Conservation (phyloP, 2,113 vertebrate species). For the Nothocercus nigrocapillus region DNA sequence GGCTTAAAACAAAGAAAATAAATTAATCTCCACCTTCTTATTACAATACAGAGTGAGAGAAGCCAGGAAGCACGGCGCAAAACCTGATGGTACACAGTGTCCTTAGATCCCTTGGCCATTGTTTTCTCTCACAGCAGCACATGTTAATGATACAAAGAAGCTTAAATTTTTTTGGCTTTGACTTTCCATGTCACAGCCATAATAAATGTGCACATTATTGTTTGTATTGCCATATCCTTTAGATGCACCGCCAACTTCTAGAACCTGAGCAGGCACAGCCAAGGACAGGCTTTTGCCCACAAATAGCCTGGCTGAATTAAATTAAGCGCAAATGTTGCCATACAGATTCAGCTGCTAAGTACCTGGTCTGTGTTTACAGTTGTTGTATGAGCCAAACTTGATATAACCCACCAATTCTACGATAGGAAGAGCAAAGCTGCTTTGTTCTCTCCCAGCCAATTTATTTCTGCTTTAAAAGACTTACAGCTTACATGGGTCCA, state of each 20-base stretch:
- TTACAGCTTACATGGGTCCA: background rate
- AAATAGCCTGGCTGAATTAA: background rate
- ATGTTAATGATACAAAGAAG: slow-evolving; percentile 57
- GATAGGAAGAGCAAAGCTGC: background rate
- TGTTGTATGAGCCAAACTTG: background rate
- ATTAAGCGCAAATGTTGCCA: background rate
- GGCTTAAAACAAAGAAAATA: slow-evolving; percentile 56
- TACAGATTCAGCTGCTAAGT: background rate
- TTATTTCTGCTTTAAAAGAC: background rate
- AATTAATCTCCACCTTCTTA: slow-evolving; percentile 32
- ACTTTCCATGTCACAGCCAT: slow-evolving; percentile 52
- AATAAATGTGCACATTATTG: slow-evolving; percentile 54
- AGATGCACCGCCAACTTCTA: slow-evolving; percentile 27
- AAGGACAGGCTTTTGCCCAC: slow-evolving; percentile 35
- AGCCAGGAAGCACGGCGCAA: slow-evolving; percentile 51
- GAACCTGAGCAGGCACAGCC: background rate
- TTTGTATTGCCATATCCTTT: slow-evolving; percentile 59
- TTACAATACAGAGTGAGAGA: slow-evolving; percentile 66
- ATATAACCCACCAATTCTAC: background rate
- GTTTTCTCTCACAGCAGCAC: slow-evolving; percentile 48
- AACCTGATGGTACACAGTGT: slow-evolving; percentile 71
- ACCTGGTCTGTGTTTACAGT: background rate
- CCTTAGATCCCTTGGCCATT: slow-evolving; percentile 59
- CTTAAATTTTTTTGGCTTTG: slow-evolving; percentile 51
- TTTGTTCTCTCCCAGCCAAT: background rate